phyloP scores from a whole-genome alignment of 1,140 invertebrate genomes.

The Leptopilina boulardi region DNA sequence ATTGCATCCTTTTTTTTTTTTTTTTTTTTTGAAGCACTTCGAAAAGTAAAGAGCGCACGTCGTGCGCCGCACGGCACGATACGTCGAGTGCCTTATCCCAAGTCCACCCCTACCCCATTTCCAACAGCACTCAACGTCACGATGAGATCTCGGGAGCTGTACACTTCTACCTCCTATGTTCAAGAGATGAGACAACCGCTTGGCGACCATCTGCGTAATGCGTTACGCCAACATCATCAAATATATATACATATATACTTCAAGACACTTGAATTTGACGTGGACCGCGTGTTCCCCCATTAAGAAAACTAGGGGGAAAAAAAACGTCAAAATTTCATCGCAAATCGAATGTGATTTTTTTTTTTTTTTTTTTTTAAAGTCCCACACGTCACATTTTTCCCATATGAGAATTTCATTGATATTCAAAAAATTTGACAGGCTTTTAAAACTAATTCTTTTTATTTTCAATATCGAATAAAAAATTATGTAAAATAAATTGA shows the following conservation, averaged over 20 bases:
- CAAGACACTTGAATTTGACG: conserved; percentile 31
- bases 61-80: conserved; percentile 47
- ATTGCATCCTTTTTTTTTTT: conserved; percentile 46
- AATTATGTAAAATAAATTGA: too few species aligned
- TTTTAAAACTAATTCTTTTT: too few species aligned
- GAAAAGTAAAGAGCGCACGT: conserved; percentile 58
- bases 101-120: conserved; percentile 44
- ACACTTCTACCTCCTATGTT: conserved; percentile 36
- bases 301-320: too few species aligned
- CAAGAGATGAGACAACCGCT: conserved; percentile 47
- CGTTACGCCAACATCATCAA: conserved; percentile 55
- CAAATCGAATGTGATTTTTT: too few species aligned
- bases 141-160: conserved; percentile 41
- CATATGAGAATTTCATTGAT: too few species aligned
- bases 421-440: too few species aligned
- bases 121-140: conserved; percentile 44
- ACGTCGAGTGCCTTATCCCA: conserved; percentile 51
- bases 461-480: too few species aligned
- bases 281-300: conserved; percentile 6
- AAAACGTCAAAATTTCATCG: too few species aligned
- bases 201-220: conserved; percentile 59
- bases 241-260: background rate
- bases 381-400: too few species aligned
- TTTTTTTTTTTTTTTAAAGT: too few species aligned
- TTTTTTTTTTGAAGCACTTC: conserved; percentile 56